Base-by-base conservation (phyloP, 2,797 vertebrate species). In the Dromococcyx pavoninus region DNA sequence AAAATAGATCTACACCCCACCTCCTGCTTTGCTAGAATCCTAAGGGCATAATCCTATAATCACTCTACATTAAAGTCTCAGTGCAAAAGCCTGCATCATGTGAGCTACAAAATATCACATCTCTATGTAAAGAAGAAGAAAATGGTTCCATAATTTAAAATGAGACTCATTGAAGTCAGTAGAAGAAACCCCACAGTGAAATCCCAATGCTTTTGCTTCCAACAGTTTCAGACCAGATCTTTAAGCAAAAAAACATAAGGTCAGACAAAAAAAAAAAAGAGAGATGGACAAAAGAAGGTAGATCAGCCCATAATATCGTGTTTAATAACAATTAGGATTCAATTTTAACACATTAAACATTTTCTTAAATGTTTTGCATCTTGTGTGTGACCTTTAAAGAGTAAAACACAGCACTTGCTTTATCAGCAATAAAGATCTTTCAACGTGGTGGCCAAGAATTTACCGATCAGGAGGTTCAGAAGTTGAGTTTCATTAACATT, bases 401-500 rank as follows among this genome's bases (percentile, higher is more conserved):
- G 13, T 48, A 73, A 95, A 91, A 23, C 21, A 64, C 56, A 86
- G 11, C 12, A 37, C 44, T 86, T 88, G 17, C 73, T 78, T 91
- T 39, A 84, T 50, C 50, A 30, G 54, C 19, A 73, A 41, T 70
- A 76, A 57, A 0, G 8, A 78, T 84, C 76, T 91, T 84, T 64
- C 75, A 85, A 67, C 33, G 56, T 1, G 5, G 37, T n/a, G 5
- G 15, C 48, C 85, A 91, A 78, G 58, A 92, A 70, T 67, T 88
- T 71, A 86, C 70, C 62, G 35, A 82, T 92, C 62, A 79, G 76
- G 66, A 95, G 54, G 87, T 88, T 95, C 79, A 88, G 60, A 93
- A 95, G 73, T 85, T 93, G 83, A 91, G n/a, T 82, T 90, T 73
- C 71, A 72, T 69, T 83, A 91, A 69, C n/a, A 81, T 90, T 94